Conservation (phyloP, 1,140 invertebrate genomes). For the Brevipalpus yothersi region DNA sequence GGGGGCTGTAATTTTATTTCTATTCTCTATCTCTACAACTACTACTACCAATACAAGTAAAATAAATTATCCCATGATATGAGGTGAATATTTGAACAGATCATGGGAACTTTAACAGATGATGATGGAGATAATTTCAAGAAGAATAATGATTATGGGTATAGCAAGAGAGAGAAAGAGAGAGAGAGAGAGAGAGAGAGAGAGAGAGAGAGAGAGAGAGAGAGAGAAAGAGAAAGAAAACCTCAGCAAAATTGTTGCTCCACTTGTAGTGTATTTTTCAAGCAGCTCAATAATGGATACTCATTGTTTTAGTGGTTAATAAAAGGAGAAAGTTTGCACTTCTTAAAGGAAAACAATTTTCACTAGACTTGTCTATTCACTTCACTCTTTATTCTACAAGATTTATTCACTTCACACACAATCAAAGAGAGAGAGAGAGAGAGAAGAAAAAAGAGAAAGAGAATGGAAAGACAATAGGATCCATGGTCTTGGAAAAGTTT, state of each 20-base stretch:
- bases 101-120: not conserved
- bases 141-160: not conserved
- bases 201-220: not conserved
- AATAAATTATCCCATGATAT: too few relatives aligned
- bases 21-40: not conserved
- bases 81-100: not conserved
- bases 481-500: too few relatives aligned
- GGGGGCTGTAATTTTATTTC: not conserved
- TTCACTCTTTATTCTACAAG: not conserved
- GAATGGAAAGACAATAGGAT: not conserved
- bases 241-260: too few relatives aligned
- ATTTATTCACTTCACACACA: too few relatives aligned
- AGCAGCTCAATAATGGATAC: too few relatives aligned
- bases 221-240: not conserved
- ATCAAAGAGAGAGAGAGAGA: too few relatives aligned
- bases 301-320: not conserved
- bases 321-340: not conserved
- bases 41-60: too few relatives aligned
- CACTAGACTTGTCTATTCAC: not conserved
- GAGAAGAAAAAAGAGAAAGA: not conserved
- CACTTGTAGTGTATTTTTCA: too few relatives aligned
- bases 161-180: not conserved
- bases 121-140: not conserved
- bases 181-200: not conserved
- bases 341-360: not conserved